A percentile compares a stretch with the other conserved stretches of the same genome.
phyloP scores from a whole-genome alignment of 2,888 invertebrate genomes.

The Trichopoda pennipes region DNA sequence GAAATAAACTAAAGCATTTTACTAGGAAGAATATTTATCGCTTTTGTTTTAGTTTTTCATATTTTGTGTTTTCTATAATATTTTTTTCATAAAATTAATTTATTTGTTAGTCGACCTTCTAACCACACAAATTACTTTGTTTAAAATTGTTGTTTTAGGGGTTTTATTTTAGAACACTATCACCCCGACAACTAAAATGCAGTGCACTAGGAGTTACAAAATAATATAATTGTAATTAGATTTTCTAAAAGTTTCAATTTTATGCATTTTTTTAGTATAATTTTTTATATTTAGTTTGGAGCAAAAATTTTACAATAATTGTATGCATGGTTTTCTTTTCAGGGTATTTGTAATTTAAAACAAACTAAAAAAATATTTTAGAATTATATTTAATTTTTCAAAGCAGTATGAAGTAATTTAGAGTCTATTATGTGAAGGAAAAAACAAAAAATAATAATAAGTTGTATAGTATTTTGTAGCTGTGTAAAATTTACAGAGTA shows the following conservation, averaged over 20 bases:
- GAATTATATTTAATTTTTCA: no score
- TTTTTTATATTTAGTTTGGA: not conserved
- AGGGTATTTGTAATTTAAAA: no score
- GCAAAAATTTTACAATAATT: no score
- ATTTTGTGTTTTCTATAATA: no score
- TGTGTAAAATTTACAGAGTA: no score
- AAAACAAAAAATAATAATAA: no score
- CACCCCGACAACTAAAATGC: conserved; percentile 26
- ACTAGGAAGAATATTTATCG: conserved; percentile 51
- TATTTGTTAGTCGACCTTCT: conserved; percentile 68
- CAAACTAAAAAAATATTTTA: no score
- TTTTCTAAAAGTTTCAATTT: conserved; percentile 51
- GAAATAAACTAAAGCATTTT: conserved; percentile 13
- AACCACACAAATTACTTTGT: conserved; percentile 66
- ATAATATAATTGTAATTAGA: conserved; percentile 61
- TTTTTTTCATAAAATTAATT: conserved; percentile 65
- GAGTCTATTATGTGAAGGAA: no score
- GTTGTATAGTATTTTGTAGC: no score
- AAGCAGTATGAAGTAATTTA: no score
- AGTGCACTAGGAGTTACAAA: not conserved
- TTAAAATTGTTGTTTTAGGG: conserved; percentile 38
- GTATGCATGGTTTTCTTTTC: no score
- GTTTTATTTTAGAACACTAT: conserved; percentile 48
- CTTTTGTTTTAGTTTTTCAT: conserved; percentile 54
- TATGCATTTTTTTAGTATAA: no score